Evolutionary conservation across 2,113 vertebrate species (phyloP).

Genomic region (Pavo muticus): DNA sequence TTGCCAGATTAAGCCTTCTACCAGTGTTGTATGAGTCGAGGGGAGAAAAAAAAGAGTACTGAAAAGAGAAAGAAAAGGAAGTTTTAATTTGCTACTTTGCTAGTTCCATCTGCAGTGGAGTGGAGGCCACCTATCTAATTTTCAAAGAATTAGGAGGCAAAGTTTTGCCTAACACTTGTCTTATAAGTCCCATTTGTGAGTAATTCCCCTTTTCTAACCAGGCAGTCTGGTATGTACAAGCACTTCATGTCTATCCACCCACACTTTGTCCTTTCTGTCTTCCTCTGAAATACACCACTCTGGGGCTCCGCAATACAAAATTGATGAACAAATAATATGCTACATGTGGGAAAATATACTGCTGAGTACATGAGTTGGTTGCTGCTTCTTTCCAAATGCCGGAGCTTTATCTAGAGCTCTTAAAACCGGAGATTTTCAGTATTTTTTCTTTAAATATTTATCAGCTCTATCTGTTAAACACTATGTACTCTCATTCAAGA

Average conservation of each 20-base stretch:
- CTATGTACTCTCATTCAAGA: background rate
- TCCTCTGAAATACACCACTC: constrained; percentile 14
- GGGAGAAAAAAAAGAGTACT: background rate
- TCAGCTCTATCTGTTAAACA: background rate
- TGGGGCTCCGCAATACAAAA: constrained; percentile 29
- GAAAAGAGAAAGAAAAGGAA: background rate
- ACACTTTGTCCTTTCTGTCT: constrained; percentile 26
- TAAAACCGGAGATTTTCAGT: background rate
- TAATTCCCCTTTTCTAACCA: background rate
- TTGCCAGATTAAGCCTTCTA: background rate
- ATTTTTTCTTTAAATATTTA: background rate
- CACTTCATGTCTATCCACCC: constrained; percentile 24
- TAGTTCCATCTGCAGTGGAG: background rate
- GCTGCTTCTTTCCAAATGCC: background rate
- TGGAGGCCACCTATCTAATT: background rate
- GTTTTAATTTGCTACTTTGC: background rate
- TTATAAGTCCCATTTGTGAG: background rate
- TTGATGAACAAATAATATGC: constrained; percentile 28
- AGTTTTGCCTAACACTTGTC: background rate
- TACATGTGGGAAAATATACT: constrained; percentile 29
- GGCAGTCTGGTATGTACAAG: background rate
- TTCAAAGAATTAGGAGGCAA: background rate
- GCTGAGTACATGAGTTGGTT: background rate
- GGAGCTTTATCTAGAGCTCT: background rate
- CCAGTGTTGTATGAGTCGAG: background rate